Evolutionary conservation across 2,113 vertebrate species (phyloP).

Genomic region (Lagopus leucura): DNA sequence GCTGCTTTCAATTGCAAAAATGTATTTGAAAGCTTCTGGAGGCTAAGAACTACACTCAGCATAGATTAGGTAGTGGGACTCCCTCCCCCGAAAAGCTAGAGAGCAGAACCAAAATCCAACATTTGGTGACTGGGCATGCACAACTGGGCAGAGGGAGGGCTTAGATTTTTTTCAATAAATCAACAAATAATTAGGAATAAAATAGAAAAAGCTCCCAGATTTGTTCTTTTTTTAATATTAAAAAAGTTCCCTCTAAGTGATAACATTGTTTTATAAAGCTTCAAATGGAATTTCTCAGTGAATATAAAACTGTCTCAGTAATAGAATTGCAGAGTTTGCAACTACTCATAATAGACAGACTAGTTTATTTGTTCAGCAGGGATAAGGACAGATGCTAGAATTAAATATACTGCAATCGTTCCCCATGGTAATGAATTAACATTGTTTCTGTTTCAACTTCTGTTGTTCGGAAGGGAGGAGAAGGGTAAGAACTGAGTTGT

Average conservation of each 20-base stretch:
- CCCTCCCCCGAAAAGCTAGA: background rate
- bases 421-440: background rate
- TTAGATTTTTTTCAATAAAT: background rate
- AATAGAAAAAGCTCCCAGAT: background rate
- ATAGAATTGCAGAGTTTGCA: conserved; percentile 13
- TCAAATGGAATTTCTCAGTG: conserved; percentile 14
- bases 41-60: background rate
- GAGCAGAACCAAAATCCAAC: background rate
- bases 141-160: background rate
- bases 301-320: conserved; percentile 34
- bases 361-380: conserved; percentile 54
- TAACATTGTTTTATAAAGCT: background rate
- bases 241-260: background rate
- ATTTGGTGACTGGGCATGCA: background rate
- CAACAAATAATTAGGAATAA: background rate
- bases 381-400: background rate
- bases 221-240: background rate
- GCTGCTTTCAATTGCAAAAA: background rate
- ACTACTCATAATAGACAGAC: conserved; percentile 6
- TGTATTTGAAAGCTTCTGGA: background rate
- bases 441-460: background rate
- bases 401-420: conserved; percentile 1
- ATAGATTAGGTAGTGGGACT: background rate
- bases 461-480: background rate
- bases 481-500: background rate